phyloP scores from a whole-genome alignment of 2,888 invertebrate genomes.

The Amphimallon solstitiale region DNA sequence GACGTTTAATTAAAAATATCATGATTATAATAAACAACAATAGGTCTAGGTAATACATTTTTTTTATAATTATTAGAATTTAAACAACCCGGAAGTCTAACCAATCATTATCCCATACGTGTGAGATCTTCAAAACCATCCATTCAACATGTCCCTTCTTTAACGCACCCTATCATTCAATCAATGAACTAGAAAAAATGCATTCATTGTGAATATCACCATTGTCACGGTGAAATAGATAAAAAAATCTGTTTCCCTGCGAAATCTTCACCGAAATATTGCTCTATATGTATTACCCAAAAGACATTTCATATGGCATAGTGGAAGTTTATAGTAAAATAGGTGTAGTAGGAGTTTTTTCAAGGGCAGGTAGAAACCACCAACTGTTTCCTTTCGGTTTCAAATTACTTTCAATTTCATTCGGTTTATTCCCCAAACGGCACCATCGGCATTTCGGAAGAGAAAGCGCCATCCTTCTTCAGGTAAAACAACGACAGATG shows the following conservation, averaged over 20 bases:
- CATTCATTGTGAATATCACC: conserved; percentile 7
- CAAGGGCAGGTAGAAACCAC: conserved; percentile 39
- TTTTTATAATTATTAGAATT: neutral
- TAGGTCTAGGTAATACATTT: neutral
- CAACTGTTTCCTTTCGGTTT: conserved; percentile 43
- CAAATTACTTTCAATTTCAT: conserved; percentile 44
- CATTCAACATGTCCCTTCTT: neutral
- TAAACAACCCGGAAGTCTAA: conserved; percentile 19
- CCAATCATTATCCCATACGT: conserved; percentile 5
- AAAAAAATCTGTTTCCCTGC: conserved; percentile 26
- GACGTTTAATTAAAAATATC: too few species aligned
- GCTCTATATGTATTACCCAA: neutral
- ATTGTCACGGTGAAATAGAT: too few species aligned
- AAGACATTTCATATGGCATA: neutral
- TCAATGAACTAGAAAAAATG: conserved; percentile 15
- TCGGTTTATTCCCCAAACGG: conserved; percentile 33
- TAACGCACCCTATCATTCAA: conserved; percentile 1
- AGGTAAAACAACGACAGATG: conserved; percentile 32
- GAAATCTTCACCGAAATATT: conserved; percentile 1
- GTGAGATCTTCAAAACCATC: conserved; percentile 14
- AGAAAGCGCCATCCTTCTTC: conserved; percentile 17
- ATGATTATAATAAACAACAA: too few species aligned
- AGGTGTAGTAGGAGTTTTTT: conserved; percentile 5
- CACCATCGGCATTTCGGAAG: neutral
- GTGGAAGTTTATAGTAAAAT: conserved; percentile 5